These are phyloP conservation scores for Eudasyphora cyanicolor DNA, from an alignment of 2,888 invertebrate species.

Conservation along the genomic window DNA sequence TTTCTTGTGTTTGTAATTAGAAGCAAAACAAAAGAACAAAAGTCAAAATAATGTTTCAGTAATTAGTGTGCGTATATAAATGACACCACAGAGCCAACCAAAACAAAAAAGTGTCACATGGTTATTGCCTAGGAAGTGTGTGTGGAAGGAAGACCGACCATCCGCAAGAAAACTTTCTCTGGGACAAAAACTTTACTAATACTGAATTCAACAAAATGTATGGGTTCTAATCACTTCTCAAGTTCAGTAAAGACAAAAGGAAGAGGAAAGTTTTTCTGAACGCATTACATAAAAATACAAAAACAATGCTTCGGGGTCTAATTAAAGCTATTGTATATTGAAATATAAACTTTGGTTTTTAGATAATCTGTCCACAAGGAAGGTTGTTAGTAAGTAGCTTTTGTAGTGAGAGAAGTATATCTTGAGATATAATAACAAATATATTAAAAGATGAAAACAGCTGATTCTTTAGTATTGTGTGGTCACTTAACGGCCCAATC, in stretches of 20 bases:
- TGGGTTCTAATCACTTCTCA: slow-evolving; percentile 3
- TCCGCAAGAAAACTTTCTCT: neutral
- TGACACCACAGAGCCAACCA: neutral
- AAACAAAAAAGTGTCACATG: slow-evolving; percentile 13
- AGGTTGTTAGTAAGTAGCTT: neutral
- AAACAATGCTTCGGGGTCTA: neutral
- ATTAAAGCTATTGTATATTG: too few relatives aligned
- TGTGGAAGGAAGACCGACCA: neutral
- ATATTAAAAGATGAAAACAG: too few relatives aligned
- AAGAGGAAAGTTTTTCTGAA: neutral
- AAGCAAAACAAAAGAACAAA: neutral
- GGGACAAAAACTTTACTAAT: slow-evolving; percentile 8
- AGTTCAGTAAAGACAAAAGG: neutral
- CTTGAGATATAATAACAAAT: too few relatives aligned
- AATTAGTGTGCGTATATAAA: slow-evolving; percentile 18
- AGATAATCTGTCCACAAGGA: too few relatives aligned
- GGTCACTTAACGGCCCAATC: too few relatives aligned
- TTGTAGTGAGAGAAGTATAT: neutral
- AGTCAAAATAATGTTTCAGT: neutral
- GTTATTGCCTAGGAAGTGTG: neutral
- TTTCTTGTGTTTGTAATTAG: slow-evolving; percentile 49
- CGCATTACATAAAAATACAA: neutral
- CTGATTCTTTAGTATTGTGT: too few relatives aligned
- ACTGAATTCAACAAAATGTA: slow-evolving; percentile 6
- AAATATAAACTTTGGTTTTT: too few relatives aligned